Evolutionary conservation across 2,797 vertebrate genomes (phyloP).

Genomic region (Dendrocincla fuliginosa): DNA sequence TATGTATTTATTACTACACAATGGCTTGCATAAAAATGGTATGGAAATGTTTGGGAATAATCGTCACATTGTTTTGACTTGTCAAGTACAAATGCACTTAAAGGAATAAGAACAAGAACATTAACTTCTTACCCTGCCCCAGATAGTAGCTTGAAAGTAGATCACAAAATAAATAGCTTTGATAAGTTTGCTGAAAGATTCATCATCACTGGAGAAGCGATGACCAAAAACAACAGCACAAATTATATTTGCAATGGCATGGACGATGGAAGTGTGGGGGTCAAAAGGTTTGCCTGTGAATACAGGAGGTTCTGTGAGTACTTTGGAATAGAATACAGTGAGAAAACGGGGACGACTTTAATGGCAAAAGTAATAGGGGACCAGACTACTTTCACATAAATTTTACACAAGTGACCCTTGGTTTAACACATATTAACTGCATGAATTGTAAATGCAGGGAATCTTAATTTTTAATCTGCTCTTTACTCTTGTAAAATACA

Average conservation of each 20-base stretch:
- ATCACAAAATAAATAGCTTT: conserved; percentile 61
- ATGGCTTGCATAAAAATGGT: not conserved
- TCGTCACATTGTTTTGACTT: not conserved
- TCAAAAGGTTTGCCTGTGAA: conserved; percentile 48
- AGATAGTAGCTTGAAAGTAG: conserved; percentile 57
- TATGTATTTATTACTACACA: not conserved
- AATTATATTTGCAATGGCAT: conserved; percentile 37
- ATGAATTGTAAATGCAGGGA: not conserved
- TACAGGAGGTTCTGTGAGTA: not conserved
- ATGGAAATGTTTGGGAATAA: not conserved
- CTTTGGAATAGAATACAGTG: not conserved
- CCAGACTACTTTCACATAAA: not conserved
- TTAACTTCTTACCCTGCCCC: conserved; percentile 59
- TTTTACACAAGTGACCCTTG: not conserved
- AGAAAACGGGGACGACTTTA: not conserved
- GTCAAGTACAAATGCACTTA: not conserved
- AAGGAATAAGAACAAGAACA: not conserved
- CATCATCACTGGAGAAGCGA: conserved; percentile 36
- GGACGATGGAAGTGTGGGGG: not conserved
- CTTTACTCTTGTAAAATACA: not conserved
- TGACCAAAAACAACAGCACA: conserved; percentile 46
- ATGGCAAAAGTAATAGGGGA: not conserved
- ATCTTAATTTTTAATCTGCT: not conserved
- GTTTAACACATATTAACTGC: not conserved
- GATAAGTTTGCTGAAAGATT: conserved; percentile 60